Percentiles rank a stretch among this genome's conserved stretches.
These are phyloP conservation scores for Drosophila virilis DNA, from an alignment of 1,140 invertebrate species.

Conservation along the genomic window DNA sequence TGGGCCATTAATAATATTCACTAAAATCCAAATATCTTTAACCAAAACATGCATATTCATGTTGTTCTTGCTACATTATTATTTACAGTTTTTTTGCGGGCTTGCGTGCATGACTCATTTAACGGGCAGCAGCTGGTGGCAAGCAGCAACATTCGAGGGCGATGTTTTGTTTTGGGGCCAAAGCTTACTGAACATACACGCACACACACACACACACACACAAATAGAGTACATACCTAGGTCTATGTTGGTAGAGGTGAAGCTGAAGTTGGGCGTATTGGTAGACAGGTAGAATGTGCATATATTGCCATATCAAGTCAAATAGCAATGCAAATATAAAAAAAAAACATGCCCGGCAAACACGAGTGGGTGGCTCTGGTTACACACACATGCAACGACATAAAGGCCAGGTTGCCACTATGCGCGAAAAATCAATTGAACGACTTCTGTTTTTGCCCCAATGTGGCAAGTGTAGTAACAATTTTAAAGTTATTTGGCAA, in stretches of 20 bases:
- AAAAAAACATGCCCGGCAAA: constrained; percentile 24
- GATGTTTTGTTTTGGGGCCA: constrained; percentile 48
- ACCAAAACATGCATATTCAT: constrained; percentile 22
- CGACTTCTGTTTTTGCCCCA: constrained; percentile 16
- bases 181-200: constrained; percentile 28
- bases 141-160: constrained; percentile 41
- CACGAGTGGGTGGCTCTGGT: constrained; percentile 24
- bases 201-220: constrained; percentile 11
- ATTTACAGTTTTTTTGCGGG: constrained; percentile 56
- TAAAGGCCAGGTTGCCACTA: constrained; percentile 11
- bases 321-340: constrained; percentile 41
- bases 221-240: constrained; percentile 21
- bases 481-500: constrained; percentile 39
- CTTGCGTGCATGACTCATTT: constrained; percentile 74
- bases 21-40: constrained; percentile 39
- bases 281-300: constrained; percentile 8
- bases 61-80: constrained; percentile 25
- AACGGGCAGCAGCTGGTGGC: constrained; percentile 51
- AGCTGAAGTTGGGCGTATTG: constrained; percentile 38
- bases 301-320: constrained; percentile 37
- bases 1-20: constrained; percentile 38
- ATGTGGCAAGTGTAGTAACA: constrained; percentile 13
- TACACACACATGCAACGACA: background rate
- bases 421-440: constrained; percentile 46
- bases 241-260: constrained; percentile 25